Evolutionary conservation across 1,140 invertebrate genomes (phyloP).

Genomic region (Samia ricini): DNA sequence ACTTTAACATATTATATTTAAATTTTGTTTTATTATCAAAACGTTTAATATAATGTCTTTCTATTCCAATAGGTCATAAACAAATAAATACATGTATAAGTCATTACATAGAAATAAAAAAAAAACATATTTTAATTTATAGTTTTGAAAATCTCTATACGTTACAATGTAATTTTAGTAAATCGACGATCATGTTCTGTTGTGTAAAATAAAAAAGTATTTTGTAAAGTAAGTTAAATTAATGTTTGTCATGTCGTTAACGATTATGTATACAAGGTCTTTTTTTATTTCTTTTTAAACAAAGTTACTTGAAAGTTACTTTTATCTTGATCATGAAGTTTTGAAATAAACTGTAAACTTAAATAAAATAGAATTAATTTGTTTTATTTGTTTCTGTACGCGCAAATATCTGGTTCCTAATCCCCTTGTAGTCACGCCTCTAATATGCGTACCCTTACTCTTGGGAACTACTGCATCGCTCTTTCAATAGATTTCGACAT

Average conservation of each 20-base stretch:
- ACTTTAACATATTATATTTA: constrained; percentile 1
- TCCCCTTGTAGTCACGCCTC: not conserved
- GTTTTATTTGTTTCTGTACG: not conserved
- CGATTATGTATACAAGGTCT: constrained; percentile 29
- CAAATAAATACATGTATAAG: not conserved
- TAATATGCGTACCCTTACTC: no score
- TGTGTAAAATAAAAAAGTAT: constrained; percentile 17
- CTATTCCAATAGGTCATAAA: constrained; percentile 8
- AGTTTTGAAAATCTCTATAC: constrained; percentile 10
- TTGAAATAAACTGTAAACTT: constrained; percentile 41
- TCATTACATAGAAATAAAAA: not conserved
- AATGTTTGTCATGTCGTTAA: constrained; percentile 26
- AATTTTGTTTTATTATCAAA: not conserved
- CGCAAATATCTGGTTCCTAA: no score
- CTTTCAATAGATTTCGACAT: no score
- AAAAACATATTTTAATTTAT: not conserved
- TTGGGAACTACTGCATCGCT: no score
- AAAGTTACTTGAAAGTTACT: constrained; percentile 65
- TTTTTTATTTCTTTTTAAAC: constrained; percentile 62
- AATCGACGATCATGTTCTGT: constrained; percentile 3
- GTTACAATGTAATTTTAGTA: not conserved
- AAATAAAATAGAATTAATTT: not conserved
- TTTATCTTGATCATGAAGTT: constrained; percentile 70
- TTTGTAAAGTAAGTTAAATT: constrained; percentile 28
- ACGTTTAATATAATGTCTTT: constrained; percentile 10